These are phyloP conservation scores for Phyllostomus hastatus DNA, from an alignment of 2,113 vertebrate genomes.

Conservation along the genomic window DNA sequence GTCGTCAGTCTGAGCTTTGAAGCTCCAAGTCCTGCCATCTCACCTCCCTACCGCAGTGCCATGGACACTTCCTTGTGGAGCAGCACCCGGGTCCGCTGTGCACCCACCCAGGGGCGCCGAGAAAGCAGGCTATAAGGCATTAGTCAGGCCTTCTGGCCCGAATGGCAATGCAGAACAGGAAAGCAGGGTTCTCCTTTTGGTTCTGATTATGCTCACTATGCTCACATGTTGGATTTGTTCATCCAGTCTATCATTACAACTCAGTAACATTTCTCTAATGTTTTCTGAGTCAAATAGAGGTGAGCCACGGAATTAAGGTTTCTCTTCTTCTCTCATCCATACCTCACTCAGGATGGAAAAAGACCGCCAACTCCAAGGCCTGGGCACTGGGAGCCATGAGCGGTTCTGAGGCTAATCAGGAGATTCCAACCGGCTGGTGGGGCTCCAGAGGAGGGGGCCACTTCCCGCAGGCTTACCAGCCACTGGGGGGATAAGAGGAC, in stretches of 20 bases:
- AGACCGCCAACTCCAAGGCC: neutral
- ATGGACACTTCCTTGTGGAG: no score
- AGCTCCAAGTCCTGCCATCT: neutral
- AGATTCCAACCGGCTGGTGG: neutral
- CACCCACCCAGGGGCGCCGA: neutral
- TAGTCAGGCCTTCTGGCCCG: neutral
- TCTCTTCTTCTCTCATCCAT: neutral
- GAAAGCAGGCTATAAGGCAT: neutral
- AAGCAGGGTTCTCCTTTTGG: neutral
- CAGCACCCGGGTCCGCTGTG: neutral
- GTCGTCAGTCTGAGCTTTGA: neutral
- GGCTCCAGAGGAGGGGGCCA: neutral
- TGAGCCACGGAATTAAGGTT: no score
- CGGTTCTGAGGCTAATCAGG: neutral
- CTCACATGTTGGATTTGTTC: neutral
- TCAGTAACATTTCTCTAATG: neutral
- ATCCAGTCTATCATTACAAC: neutral
- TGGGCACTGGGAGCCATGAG: neutral
- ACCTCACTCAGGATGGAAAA: neutral
- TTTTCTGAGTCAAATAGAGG: neutral
- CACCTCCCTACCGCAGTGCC: neutral
- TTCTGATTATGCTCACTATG: neutral
- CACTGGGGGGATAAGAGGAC: fast-evolving
- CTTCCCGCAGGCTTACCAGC: neutral
- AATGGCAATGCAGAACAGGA: neutral